Evolutionary conservation across 2,797 vertebrate species (phyloP), one percentile per base, ranked within the genome.

Genomic region (Rhyacichthys aspro): DNA sequence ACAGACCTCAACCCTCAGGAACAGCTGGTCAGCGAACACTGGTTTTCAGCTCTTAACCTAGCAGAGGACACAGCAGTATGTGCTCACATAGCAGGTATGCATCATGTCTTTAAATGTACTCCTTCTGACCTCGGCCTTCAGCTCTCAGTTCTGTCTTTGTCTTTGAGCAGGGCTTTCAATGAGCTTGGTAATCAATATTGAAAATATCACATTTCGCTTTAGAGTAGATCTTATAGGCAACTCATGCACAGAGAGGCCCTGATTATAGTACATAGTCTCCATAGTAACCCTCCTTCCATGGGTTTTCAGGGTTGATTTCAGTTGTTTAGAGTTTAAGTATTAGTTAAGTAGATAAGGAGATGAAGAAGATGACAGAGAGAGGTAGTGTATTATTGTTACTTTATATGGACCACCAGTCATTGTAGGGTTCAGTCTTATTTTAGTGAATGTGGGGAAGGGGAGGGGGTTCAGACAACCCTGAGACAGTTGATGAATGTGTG

Each of bases 1-100:
- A 70, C 84, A 54, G 81, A 74, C 70, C 73, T 37, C 67, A 87
- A 86, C 68, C 90, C 91, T 94, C 93, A 93, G 91, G 93, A 91
- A 91, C 89, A 91, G 81, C 85, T 85, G 77, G 81, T 81, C 77
- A 86, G 86, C 66, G 80, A 88, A 67, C 87, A 86, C 70, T 90
- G 88, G 88, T 87, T 86, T 69, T 91, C 90, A 71, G 78, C 86
- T n/a, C 78, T 87, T 10, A 71, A 77, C 78, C 77, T 88, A 59
- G 85, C 86, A 43, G 90, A 92, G 55, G 86, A 81, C 44, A 41
- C 32, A 34, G 58, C 53, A 55, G 72, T 70, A 46, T 77, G 71
- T 73, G 63, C 74, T 52, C 79, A 84, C 46, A 79, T 88, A 70
- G 85, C 89, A 93, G 92, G 93, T 94, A 86, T n/a, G 9, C 5